A percentile compares a stretch with the other conserved stretches of the same genome.
Evolutionary conservation across 2,113 vertebrate species (phyloP).

Genomic region (Oreochromis aureus): DNA sequence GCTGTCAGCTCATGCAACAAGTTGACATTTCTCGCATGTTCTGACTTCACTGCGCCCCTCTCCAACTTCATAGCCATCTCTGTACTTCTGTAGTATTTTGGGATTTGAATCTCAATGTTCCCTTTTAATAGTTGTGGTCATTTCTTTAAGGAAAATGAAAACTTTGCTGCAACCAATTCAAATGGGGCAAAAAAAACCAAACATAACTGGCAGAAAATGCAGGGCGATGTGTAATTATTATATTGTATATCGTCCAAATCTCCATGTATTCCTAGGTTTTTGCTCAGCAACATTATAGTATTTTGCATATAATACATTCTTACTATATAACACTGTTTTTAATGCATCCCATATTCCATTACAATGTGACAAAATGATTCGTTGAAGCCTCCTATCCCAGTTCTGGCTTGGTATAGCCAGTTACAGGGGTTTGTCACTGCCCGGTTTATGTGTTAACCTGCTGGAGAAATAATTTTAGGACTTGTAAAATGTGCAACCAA

Average conservation of each 20-base stretch:
- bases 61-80: background rate
- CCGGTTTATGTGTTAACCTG: background rate
- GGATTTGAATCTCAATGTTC: background rate
- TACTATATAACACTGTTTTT: background rate
- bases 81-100: background rate
- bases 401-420: background rate
- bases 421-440: background rate
- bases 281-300: background rate
- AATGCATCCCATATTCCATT: background rate
- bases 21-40: slow-evolving; percentile 13
- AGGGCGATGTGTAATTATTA: background rate
- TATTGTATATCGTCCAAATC: background rate
- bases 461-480: background rate
- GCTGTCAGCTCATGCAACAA: slow-evolving; percentile 47
- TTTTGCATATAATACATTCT: background rate
- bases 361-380: background rate
- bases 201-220: background rate
- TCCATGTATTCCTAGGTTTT: background rate
- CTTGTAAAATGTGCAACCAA: slow-evolving; percentile 8
- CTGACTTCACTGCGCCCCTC: slow-evolving; percentile 23
- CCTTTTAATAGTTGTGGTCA: background rate
- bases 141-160: background rate
- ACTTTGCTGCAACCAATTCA: background rate
- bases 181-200: fast-evolving
- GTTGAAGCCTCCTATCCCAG: background rate